Percentiles rank a stretch among this genome's conserved stretches.
Conservation (phyloP, 2,888 invertebrate species). For the Tridacna crocea region DNA sequence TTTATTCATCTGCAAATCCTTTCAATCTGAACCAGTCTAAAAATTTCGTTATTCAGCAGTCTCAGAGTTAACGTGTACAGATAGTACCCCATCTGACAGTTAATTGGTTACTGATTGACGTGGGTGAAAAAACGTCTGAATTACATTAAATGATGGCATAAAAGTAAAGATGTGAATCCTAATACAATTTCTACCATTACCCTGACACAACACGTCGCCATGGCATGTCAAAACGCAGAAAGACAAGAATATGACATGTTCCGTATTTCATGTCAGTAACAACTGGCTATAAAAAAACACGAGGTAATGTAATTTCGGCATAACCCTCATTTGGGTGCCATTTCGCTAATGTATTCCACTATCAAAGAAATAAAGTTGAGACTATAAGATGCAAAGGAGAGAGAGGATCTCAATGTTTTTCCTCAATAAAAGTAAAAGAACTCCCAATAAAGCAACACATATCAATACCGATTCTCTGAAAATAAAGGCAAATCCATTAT, state of each 20-base stretch:
- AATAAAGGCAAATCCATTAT: constrained; percentile 54
- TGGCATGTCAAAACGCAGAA: constrained; percentile 8
- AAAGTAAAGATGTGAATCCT: constrained; percentile 9
- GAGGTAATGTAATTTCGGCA: constrained; percentile 14
- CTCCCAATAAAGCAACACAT: background rate
- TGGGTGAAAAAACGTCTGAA: constrained; percentile 7
- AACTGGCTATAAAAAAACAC: constrained; percentile 9
- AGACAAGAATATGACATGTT: background rate
- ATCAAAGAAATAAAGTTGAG: constrained; percentile 25
- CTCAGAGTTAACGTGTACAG: background rate
- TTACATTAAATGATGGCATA: constrained; percentile 9
- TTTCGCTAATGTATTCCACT: constrained; percentile 27
- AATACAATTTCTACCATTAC: constrained; percentile 11
- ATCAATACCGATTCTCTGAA: constrained; percentile 16
- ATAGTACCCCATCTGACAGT: constrained; percentile 7
- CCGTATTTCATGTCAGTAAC: constrained; percentile 18
- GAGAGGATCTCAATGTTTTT: background rate
- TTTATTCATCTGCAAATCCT: no score
- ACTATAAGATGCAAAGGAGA: background rate
- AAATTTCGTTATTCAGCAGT: no score
- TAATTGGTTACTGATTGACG: constrained; percentile 17
- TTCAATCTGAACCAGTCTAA: no score
- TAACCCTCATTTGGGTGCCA: constrained; percentile 23
- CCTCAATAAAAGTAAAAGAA: constrained; percentile 14
- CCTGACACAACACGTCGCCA: constrained; percentile 12